Percentiles rank a stretch among this genome's conserved stretches.
Conservation (phyloP, 1,140 invertebrate species). For the Babylonia areolata region DNA sequence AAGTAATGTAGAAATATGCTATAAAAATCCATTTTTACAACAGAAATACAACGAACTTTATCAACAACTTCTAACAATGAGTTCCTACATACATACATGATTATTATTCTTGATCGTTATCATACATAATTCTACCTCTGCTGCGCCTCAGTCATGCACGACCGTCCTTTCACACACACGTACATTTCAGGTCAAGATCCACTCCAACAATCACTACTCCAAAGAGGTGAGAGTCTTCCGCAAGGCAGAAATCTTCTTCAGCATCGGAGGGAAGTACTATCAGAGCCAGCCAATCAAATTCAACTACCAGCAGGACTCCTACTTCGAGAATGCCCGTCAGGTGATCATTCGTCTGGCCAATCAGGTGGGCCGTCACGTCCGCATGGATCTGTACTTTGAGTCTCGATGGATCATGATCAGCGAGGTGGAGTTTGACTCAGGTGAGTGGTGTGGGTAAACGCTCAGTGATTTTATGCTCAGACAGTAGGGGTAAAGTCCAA, state of each 20-base stretch:
- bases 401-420: constrained; percentile 92
- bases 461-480: too few species aligned
- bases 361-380: constrained; percentile 88
- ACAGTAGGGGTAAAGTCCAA: too few species aligned
- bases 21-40: too few species aligned
- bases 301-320: constrained; percentile 86
- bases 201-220: constrained; percentile 84
- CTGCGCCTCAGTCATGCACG: too few species aligned
- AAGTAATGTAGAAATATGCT: too few species aligned
- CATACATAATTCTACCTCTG: too few species aligned
- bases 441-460: constrained; percentile 56
- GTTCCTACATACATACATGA: too few species aligned
- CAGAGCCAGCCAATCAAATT: constrained; percentile 83
- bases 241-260: constrained; percentile 85
- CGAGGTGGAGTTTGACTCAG: constrained; percentile 81
- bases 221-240: constrained; percentile 82
- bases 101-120: too few species aligned
- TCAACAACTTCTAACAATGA: too few species aligned
- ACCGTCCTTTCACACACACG: too few species aligned
- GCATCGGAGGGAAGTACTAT: constrained; percentile 86
- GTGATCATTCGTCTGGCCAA: constrained; percentile 90
- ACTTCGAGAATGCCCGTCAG: constrained; percentile 88
- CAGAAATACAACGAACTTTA: too few species aligned
- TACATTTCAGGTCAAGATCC: constrained; percentile 82
- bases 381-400: constrained; percentile 87